These are phyloP conservation scores for Trogon melanurus DNA, from an alignment of 2,113 vertebrate species.

Conservation along the genomic window DNA sequence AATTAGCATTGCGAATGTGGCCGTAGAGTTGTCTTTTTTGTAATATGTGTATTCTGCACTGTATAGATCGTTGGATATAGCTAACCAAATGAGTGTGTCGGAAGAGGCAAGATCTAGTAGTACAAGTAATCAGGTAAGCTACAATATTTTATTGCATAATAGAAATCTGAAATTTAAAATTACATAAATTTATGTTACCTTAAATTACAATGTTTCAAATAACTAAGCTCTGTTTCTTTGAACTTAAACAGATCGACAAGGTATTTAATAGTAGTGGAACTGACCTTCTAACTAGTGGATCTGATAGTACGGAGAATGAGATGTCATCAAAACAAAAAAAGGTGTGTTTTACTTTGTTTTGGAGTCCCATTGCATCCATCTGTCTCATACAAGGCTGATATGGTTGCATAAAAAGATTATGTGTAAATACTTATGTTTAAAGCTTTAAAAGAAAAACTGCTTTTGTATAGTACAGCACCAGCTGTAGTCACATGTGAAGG, in stretches of 20 bases:
- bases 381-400: background rate
- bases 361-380: background rate
- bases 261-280: slow-evolving; percentile 82
- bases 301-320: slow-evolving; percentile 88
- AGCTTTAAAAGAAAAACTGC: background rate
- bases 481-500: background rate
- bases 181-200: background rate
- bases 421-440: background rate
- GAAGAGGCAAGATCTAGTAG: slow-evolving; percentile 83
- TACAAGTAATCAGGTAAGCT: slow-evolving; percentile 83
- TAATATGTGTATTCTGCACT: slow-evolving; percentile 8
- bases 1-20: background rate
- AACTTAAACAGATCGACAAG: slow-evolving; percentile 85
- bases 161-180: background rate
- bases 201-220: background rate
- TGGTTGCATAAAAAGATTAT: background rate
- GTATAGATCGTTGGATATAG: slow-evolving; percentile 84
- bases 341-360: slow-evolving; percentile 71
- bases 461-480: background rate
- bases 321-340: slow-evolving; percentile 81
- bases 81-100: slow-evolving; percentile 80
- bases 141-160: background rate
- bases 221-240: background rate
- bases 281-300: slow-evolving; percentile 76
- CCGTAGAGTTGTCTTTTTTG: background rate